phyloP scores from a whole-genome alignment of 2,888 invertebrate species.

The Pachymerium ferrugineum region DNA sequence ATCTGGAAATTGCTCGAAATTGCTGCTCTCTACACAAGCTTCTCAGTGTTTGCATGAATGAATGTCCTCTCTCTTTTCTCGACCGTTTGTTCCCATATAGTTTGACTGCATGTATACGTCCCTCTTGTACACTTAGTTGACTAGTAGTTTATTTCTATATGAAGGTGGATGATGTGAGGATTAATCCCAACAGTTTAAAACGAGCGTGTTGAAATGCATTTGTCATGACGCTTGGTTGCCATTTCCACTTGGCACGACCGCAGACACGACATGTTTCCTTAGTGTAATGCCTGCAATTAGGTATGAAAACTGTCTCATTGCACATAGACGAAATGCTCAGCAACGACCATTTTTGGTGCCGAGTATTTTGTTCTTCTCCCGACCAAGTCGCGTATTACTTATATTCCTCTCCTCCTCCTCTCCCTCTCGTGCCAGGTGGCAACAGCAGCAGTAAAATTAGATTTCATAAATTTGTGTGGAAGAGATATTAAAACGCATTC shows the following conservation, averaged over 20 bases:
- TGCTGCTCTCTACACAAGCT: neutral
- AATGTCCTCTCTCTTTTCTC: neutral
- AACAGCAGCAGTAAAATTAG: slow-evolving; percentile 31
- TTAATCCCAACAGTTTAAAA: slow-evolving; percentile 20
- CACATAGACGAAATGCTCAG: neutral
- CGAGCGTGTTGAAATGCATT: slow-evolving; percentile 16
- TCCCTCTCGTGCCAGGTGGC: slow-evolving; percentile 28
- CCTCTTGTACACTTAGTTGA: slow-evolving; percentile 9
- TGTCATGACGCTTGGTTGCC: slow-evolving; percentile 22
- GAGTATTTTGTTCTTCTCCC: slow-evolving; percentile 19
- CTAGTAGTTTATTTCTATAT: slow-evolving; percentile 10
- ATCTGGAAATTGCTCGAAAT: slow-evolving; percentile 25
- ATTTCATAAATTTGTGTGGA: slow-evolving; percentile 28
- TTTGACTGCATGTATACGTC: neutral
- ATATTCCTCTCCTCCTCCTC: neutral
- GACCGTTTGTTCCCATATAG: slow-evolving; percentile 12
- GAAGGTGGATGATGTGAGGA: slow-evolving; percentile 11
- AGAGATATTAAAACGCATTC: slow-evolving; percentile 32
- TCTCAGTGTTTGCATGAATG: neutral
- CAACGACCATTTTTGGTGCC: slow-evolving; percentile 11
- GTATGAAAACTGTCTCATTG: slow-evolving; percentile 10
- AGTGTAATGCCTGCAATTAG: slow-evolving; percentile 15
- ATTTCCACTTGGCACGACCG: slow-evolving; percentile 15
- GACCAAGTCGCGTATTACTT: slow-evolving; percentile 20
- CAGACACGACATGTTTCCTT: slow-evolving; percentile 10